Evolutionary conservation across 2,797 vertebrate species (phyloP).

Genomic region (Alectoris magna): DNA sequence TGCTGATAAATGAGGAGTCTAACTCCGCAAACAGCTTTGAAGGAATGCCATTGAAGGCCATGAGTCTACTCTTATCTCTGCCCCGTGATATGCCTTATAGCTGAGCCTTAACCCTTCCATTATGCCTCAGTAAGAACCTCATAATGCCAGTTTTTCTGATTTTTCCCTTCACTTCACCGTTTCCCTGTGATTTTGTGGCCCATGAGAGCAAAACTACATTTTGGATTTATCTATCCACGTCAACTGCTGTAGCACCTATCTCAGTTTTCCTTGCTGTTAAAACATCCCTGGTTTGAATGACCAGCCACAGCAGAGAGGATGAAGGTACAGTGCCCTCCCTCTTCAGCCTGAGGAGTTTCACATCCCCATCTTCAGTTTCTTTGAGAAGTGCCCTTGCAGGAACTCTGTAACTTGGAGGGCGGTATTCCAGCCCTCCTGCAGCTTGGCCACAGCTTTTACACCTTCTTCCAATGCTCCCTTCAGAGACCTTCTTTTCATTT

Average conservation of each 20-base stretch:
- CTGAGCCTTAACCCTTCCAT: background rate
- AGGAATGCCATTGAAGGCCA: background rate
- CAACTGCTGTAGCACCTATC: background rate
- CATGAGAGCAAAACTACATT: background rate
- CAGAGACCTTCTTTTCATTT: background rate
- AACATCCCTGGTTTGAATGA: background rate
- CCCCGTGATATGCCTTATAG: background rate
- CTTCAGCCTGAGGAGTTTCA: background rate
- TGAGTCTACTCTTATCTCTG: background rate
- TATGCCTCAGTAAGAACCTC: background rate
- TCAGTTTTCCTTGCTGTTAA: background rate
- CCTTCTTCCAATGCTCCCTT: background rate
- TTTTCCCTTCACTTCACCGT: fast-evolving
- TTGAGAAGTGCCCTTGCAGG: background rate
- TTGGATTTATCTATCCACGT: background rate
- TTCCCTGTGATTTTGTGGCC: background rate
- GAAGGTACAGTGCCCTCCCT: background rate
- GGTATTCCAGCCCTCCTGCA: background rate
- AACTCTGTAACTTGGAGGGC: background rate
- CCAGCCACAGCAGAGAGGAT: background rate
- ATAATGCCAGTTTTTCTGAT: fast-evolving
- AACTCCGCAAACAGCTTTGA: background rate
- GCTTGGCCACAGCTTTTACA: background rate
- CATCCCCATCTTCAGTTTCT: background rate
- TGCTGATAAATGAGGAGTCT: background rate